These are phyloP conservation scores for Lepus americanus DNA, from an alignment of 2,113 vertebrate genomes.

Conservation along the genomic window DNA sequence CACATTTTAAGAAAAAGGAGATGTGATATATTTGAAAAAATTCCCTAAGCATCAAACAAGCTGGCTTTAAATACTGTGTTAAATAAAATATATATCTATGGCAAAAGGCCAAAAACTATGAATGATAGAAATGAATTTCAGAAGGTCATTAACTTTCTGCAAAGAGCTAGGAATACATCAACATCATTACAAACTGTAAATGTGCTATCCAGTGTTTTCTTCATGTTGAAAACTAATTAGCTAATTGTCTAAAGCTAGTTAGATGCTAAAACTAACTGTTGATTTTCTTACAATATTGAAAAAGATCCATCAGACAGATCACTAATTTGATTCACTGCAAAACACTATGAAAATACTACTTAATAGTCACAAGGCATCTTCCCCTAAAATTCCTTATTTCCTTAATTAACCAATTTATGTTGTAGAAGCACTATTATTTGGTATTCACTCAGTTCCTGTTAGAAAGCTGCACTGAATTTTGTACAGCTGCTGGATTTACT, in stretches of 20 bases:
- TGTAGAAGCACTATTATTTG: conserved; percentile 23
- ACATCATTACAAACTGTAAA: conserved; percentile 39
- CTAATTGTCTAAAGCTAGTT: not conserved
- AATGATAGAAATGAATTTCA: conserved; percentile 63
- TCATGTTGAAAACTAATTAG: conserved; percentile 15
- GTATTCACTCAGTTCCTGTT: conserved; percentile 43
- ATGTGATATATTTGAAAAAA: conserved; percentile 48
- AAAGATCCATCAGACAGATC: conserved; percentile 39
- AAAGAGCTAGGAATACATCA: conserved; percentile 19
- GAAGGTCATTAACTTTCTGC: conserved; percentile 6
- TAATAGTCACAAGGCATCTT: conserved; percentile 67
- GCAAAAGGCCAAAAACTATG: conserved; percentile 37
- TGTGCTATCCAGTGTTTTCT: not conserved
- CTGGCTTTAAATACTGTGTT: conserved; percentile 53
- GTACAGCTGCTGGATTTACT: not conserved
- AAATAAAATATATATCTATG: conserved; percentile 62
- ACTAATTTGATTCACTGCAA: conserved; percentile 59
- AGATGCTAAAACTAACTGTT: conserved; percentile 33
- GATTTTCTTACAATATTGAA: conserved; percentile 40
- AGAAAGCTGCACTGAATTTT: conserved; percentile 59
- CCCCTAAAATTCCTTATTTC: conserved; percentile 56
- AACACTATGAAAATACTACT: conserved; percentile 51
- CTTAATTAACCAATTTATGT: conserved; percentile 56
- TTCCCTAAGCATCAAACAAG: conserved; percentile 37
- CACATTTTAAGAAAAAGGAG: conserved; percentile 55